Base-by-base conservation (phyloP, 2,797 vertebrate species). In the Chelidonichthys spinosus region DNA sequence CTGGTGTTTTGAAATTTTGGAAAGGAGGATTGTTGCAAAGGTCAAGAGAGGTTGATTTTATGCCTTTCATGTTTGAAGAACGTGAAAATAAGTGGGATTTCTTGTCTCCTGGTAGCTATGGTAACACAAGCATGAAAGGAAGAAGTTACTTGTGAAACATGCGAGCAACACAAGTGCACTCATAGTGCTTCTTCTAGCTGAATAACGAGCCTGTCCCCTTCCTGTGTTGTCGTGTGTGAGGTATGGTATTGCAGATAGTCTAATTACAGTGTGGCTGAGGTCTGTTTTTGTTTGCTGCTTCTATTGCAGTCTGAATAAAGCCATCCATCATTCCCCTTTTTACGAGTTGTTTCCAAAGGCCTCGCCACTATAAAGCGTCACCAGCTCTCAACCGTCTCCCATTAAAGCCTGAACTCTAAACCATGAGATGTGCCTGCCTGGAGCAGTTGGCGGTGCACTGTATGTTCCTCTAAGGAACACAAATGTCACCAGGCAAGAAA, bases 401-500 rank as follows among this genome's bases (percentile, higher is more conserved):
- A 79, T 85, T 84, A 83, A 88, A 82, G 64, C 54, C 7, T 72
- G 74, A 63, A 85, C 60, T 79, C 52, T 52, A 62, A 72, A 75
- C 56, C 82, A 56, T 67, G 65, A 65, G 72, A 63, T 46, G 39
- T 52, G 46, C n/a, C 56, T 52, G 74, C 82, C 68, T 69, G 68
- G 65, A 83, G 84, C 85, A 60, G n/a, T 76, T 71, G 65, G 72
- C 69, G 64, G 9, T 18, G 11, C 13, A 10, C 43, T 72, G 67
- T 59, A 59, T 83, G 77, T 78, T 89, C 74, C 75, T 85, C 80
- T 40, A 59, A 81, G 80, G 72, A 87, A 67, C 78, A 68, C 35
- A 85, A 91, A 86, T 88, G 85, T 86, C 87, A 87, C 69, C 3
- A 7, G 59, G 83, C 66, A 79, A 72, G 72, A 89, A 83, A 80